Base-by-base conservation (phyloP, 2,113 vertebrate genomes). In the Tragelaphus buxtoni region DNA sequence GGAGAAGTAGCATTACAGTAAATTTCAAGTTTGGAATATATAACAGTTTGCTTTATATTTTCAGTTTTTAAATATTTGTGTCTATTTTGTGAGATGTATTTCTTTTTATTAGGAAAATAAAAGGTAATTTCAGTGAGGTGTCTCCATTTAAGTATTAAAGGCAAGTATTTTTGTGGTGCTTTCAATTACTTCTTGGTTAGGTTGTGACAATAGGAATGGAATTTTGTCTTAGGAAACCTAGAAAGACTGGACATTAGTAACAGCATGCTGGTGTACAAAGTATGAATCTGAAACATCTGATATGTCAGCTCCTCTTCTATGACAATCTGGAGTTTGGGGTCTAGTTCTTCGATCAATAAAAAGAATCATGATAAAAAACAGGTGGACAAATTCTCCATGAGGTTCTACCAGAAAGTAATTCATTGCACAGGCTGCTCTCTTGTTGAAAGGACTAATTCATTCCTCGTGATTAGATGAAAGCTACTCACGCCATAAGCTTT, bases 371-470 rank as follows among this genome's bases (percentile, higher is more conserved):
- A 17, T 3, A 2, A 1, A 30, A 74, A n/a, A 16, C 16, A 4
- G 30, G 39, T 2, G 0, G 51, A 14, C 30, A 18, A 53, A 60
- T 56, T 17, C 5, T 2, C 42, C 2, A 0, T 7, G 12, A 58
- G 13, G 9, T 55, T 79, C 72, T 2, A 0, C 12, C 4, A 9
- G 45, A 32, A 51, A 30, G 13, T 32, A 26, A 28, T 4, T 13
- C 5, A 45, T 74, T 26, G 0, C 1, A 1, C 12, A 30, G 16
- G 7, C 9, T 7, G 0, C 55, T 17, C 5, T 74, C 13, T 53
- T n/a, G 17, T 11, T 4, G n/a, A n/a, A 92, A 72, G 4, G 17
- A 32, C 13, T 35, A 3, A 61, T 61, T 39, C 3, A 28, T 53
- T 30, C 9, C 32, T 17, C n/a, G 7, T 82, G 26, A 10, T 53